Evolutionary conservation across 2,113 vertebrate genomes (phyloP), one percentile per base, ranked within the genome.

Genomic region (Bettongia penicillata): DNA sequence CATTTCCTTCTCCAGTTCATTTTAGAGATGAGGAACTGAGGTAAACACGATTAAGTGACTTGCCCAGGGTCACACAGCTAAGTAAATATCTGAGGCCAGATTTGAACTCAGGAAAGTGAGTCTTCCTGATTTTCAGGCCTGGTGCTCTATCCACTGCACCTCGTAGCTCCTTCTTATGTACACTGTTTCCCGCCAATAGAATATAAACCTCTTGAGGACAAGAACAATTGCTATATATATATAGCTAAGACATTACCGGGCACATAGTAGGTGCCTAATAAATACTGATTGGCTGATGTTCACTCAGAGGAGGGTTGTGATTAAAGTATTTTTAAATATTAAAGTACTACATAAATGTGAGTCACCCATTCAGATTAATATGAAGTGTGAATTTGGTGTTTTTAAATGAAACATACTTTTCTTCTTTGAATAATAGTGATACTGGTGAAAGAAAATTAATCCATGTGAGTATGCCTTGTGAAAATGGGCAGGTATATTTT

Each of bases 401-500:
- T 84, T 84, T 7, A 43, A 6, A 43, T 84, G 43, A 84, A 57
- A 94, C 89, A 84, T 57, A 25, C 26, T 94, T 53, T 89, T 92
- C 31, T 77, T 95, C 91, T 92, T 91, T 96, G 93, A 93, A 25
- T 91, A 43, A 90, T 61, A 77, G 25, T 68, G 90, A 95, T 91
- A 19, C 12, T 43, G 6, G 47, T 37, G 37, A 11, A 92, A 96
- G 55, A 94, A 25, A 68, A 68, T 37, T 37, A 94, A 1, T 3
- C 93, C n/a, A 4, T 89, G 3, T 53, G 28, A 95, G 43, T 95
- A 43, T 97, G 53, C 61, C 61, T 93, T 93, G 55, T 77, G 95
- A 91, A 94, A 93, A 52, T 6, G 93, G 96, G 31, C n/a, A 23
- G 91, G 22, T 91, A 68, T 50, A 90, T 94, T 97, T 96, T 89